Evolutionary conservation across 2,113 vertebrate species (phyloP), one percentile per base, ranked within the genome.

Genomic region (Tetrao urogallus): DNA sequence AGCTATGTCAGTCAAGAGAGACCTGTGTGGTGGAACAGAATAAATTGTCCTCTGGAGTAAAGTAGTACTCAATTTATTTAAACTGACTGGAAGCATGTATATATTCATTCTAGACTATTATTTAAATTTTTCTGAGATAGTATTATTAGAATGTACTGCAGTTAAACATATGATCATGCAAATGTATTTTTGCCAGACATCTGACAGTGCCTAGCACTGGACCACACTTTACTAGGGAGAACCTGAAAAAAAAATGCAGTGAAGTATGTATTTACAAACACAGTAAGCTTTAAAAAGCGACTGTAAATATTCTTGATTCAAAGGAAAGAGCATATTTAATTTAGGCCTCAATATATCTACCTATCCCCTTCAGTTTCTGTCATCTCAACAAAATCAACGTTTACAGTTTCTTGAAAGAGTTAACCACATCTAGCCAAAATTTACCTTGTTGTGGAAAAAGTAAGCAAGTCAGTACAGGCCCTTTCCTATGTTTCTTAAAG

Each of bases 91-190:
- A 43, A 90, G 89, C 54, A 82, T 57, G 25, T 72, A 57, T 72
- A 48, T 79, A 76, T 87, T 89, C 83, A 82, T 87, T 87, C 66
- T 73, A 75, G 70, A 72, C 52, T 56, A 45, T 64, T n/a, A 93
- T 87, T 92, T 92, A 92, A 78, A 84, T 85, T 89, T 94, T 89
- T 25, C 87, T 76, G 63, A 81, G 32, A 67, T 81, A 78, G 50
- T 47, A 50, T 90, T 93, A 50, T 60, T 76, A 61, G 48, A 88
- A 38, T 56, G 65, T 36, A 86, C 57, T 61, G 52, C 48, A 87
- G 81, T 27, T 85, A 89, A 95, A 79, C 82, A 82, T 54, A 84
- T 87, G 63, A 94, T 93, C 92, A 95, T 76, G 89, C 13, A 75
- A 91, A 94, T 69, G 17, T 30, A 79, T 82, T 82, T 90, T 91